Conservation (phyloP, 2,888 invertebrate species). For the Deilephila elpenor region DNA sequence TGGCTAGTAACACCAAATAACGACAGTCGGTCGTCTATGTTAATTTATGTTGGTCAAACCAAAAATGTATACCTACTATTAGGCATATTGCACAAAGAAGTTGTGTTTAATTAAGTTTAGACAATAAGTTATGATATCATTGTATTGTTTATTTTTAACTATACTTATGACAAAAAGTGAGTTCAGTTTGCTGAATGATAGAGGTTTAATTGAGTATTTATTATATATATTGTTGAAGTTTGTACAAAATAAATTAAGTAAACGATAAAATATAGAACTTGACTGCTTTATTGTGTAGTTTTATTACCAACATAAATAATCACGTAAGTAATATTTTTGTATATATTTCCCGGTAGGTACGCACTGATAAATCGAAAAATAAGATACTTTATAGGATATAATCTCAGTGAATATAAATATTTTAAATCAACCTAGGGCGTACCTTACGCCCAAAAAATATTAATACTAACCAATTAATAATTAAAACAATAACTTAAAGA, state of each 20-base stretch:
- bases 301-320: constrained; percentile 50
- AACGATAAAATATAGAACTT: constrained; percentile 86
- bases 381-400: no score
- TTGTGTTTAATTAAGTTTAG: constrained; percentile 85
- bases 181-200: constrained; percentile 85
- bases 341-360: no score
- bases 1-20: constrained; percentile 44
- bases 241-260: constrained; percentile 86
- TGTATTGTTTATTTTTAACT: constrained; percentile 79
- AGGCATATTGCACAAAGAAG: constrained; percentile 85
- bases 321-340: not conserved
- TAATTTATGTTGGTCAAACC: constrained; percentile 77
- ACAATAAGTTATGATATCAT: constrained; percentile 84
- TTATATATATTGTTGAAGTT: constrained; percentile 86
- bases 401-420: no score
- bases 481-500: constrained; percentile 36
- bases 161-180: constrained; percentile 84
- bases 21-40: constrained; percentile 43
- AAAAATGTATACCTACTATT: constrained; percentile 80
- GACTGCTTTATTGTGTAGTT: constrained; percentile 80
- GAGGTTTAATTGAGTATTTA: constrained; percentile 85
- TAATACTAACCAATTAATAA: not conserved
- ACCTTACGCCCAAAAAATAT: no score
- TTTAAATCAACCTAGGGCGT: no score
- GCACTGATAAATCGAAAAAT: no score